phyloP scores from a whole-genome alignment of 2,888 invertebrate species.

The Tetropium fuscum region DNA sequence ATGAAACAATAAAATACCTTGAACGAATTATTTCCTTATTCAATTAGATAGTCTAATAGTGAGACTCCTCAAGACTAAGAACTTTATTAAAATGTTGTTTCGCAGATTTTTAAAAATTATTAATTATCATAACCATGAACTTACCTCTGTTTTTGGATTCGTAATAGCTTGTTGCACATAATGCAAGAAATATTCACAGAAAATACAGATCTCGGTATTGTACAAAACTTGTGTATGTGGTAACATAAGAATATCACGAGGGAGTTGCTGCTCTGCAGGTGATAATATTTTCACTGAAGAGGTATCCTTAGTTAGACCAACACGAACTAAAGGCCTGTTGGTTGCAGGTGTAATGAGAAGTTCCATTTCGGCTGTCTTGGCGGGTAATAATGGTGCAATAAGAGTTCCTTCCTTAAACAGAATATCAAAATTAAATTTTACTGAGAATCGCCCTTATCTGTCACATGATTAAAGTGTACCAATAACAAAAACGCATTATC shows the following conservation, averaged over 20 bases:
- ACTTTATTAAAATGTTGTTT: too few species aligned
- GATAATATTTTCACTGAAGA: constrained; percentile 22
- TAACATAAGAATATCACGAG: constrained; percentile 68
- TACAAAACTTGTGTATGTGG: constrained; percentile 58
- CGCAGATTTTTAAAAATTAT: not conserved
- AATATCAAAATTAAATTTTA: too few species aligned
- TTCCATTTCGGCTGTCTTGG: constrained; percentile 24
- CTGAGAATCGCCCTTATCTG: too few species aligned
- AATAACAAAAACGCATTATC: too few species aligned
- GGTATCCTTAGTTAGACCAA: constrained; percentile 9
- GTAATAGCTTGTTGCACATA: constrained; percentile 81
- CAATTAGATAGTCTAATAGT: too few species aligned
- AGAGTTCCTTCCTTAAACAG: constrained; percentile 7
- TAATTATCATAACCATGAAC: constrained; percentile 59
- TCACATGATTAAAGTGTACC: too few species aligned
- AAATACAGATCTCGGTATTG: constrained; percentile 73
- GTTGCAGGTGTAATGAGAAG: constrained; percentile 13
- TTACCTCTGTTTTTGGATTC: constrained; percentile 75
- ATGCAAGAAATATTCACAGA: constrained; percentile 87
- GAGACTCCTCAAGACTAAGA: too few species aligned
- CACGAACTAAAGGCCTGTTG: constrained; percentile 7
- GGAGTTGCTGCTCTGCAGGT: constrained; percentile 61
- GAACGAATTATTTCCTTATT: too few species aligned
- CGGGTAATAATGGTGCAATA: constrained; percentile 37
- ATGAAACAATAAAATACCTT: too few species aligned